A percentile compares a stretch with the other conserved stretches of the same genome.
phyloP scores from a whole-genome alignment of 2,888 invertebrate genomes.

The Flexamia atlantica region DNA sequence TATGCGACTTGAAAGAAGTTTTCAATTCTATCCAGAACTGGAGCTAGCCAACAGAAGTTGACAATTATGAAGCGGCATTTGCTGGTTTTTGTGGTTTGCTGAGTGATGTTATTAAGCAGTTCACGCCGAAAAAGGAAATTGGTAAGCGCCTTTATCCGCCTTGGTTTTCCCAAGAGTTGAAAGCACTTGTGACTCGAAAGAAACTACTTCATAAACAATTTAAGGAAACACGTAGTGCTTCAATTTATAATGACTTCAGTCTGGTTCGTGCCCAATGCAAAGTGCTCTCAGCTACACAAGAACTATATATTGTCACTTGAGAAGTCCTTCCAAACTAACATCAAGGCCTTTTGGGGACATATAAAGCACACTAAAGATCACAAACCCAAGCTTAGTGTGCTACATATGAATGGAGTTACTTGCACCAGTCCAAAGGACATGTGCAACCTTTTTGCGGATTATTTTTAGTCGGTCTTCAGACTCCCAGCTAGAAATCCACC shows the following conservation, averaged over 20 bases:
- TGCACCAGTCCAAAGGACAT: no score
- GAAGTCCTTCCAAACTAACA: no score
- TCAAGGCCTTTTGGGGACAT: no score
- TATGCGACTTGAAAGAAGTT: not conserved
- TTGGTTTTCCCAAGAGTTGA: no score
- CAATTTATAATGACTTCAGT: conserved; percentile 1
- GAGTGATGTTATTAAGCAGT: not conserved
- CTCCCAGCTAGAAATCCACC: no score
- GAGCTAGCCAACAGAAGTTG: not conserved
- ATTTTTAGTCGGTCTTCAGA: no score
- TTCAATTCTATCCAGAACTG: not conserved
- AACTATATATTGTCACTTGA: conserved; percentile 13
- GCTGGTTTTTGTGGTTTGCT: not conserved
- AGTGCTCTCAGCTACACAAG: not conserved
- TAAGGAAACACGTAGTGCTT: not conserved
- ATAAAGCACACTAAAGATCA: not conserved
- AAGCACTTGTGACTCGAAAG: no score
- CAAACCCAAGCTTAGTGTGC: no score
- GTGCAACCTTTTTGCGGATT: no score
- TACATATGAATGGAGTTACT: no score
- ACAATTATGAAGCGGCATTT: not conserved
- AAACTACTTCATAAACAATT: not conserved
- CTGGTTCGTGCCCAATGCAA: no score
- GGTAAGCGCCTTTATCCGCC: not conserved
- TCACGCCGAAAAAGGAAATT: not conserved